Percentiles rank a stretch among this genome's conserved stretches.
Evolutionary conservation across 2,113 vertebrate genomes (phyloP).

Genomic region (Agelaius phoeniceus): DNA sequence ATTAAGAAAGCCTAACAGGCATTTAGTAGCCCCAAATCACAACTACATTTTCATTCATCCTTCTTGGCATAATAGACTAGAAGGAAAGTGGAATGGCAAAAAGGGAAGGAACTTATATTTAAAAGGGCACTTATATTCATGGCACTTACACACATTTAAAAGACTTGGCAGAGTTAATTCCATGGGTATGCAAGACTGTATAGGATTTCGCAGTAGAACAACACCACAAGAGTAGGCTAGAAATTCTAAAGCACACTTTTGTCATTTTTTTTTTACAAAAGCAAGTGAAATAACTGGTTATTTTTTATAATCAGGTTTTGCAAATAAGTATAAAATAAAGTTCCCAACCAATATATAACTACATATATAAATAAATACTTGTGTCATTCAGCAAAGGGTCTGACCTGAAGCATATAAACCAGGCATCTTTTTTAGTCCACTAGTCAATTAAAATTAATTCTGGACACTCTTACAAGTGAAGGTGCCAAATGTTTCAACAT

Average conservation of each 20-base stretch:
- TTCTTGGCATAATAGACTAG: neutral
- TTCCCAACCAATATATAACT: neutral
- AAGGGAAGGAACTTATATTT: neutral
- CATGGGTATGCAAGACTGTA: too few relatives aligned
- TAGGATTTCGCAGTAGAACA: neutral
- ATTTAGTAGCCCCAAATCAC: neutral
- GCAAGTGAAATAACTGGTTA: neutral
- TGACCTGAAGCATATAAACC: neutral
- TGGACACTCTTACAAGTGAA: neutral
- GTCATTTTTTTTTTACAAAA: neutral
- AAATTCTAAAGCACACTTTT: neutral
- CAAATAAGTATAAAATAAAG: neutral
- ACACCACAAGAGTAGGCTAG: neutral
- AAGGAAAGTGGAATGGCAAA: neutral
- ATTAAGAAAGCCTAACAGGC: neutral
- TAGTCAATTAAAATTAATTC: neutral
- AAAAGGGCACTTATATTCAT: neutral
- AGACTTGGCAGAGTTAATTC: neutral
- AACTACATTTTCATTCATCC: neutral
- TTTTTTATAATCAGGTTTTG: neutral
- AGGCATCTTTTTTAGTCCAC: neutral
- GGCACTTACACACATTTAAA: neutral
- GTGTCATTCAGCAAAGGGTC: neutral
- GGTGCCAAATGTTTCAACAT: neutral
- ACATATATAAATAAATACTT: neutral